A percentile compares a stretch with the other conserved stretches of the same genome.
Evolutionary conservation across 92 coral and sea anemone genomes (phyloP).

Genomic region (Blastomussa wellsi): DNA sequence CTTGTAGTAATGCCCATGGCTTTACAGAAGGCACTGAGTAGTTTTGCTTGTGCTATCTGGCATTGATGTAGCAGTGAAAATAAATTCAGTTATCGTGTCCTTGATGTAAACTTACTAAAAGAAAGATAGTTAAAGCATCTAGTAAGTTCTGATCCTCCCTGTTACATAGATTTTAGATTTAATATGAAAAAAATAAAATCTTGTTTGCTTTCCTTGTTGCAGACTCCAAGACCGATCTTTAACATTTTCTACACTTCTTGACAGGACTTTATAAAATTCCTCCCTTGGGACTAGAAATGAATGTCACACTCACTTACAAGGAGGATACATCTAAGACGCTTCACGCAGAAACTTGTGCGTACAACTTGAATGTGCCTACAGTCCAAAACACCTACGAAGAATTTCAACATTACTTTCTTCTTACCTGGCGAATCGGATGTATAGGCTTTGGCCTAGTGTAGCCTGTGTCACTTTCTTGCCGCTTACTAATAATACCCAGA

Average conservation of each 20-base stretch:
- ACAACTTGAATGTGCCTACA: slow-evolving; percentile 44
- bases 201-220: slow-evolving; percentile 14
- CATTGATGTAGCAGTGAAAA: neutral
- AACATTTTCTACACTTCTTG: slow-evolving; percentile 12
- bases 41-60: neutral
- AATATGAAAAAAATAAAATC: neutral
- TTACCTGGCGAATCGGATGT: slow-evolving; percentile 32
- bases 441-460: slow-evolving; percentile 51
- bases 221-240: slow-evolving; percentile 6
- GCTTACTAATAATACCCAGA: slow-evolving; percentile 14
- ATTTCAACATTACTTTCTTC: slow-evolving; percentile 32
- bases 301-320: slow-evolving; percentile 19
- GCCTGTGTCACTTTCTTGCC: slow-evolving; percentile 22
- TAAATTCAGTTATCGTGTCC: neutral
- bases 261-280: slow-evolving; percentile 24
- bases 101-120: neutral
- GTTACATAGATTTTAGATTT: neutral
- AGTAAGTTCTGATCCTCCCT: neutral
- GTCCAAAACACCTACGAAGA: slow-evolving; percentile 46
- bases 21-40: slow-evolving; percentile 6
- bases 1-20: neutral
- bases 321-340: slow-evolving; percentile 35
- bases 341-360: slow-evolving; percentile 32
- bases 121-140: slow-evolving; percentile 5
- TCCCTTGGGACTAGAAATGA: slow-evolving; percentile 34